These are phyloP conservation scores for Allolobophora icterica DNA, from an alignment of 2,888 invertebrate species.

Conservation along the genomic window DNA sequence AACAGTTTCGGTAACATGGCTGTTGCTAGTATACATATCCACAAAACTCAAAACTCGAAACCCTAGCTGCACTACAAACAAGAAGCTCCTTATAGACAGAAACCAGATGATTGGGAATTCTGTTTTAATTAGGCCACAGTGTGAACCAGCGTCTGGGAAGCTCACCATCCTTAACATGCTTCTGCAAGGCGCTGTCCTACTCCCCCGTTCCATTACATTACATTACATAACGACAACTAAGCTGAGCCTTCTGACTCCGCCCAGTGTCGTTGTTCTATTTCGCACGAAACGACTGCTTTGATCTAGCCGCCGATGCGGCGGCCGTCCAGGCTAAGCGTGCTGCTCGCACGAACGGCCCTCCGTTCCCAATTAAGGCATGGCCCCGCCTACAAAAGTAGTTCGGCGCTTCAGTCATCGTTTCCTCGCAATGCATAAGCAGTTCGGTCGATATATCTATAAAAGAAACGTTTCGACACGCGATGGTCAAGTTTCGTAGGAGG, in stretches of 20 bases:
- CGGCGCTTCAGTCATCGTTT: slow-evolving; percentile 11
- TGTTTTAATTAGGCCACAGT: no score
- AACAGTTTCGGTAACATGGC: no score
- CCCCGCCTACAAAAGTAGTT: slow-evolving; percentile 1
- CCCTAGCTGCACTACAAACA: not conserved
- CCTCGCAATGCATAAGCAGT: not conserved
- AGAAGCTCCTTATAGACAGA: no score
- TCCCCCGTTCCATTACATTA: not conserved
- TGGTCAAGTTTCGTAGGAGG: not conserved
- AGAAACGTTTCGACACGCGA: not conserved
- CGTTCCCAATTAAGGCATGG: not conserved
- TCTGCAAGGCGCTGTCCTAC: not conserved
- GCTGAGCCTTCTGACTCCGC: not conserved
- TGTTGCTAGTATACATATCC: no score
- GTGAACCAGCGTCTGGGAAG: no score
- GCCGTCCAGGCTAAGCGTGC: not conserved
- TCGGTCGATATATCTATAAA: not conserved
- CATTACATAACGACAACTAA: not conserved
- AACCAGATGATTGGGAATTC: no score
- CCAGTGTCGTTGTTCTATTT: not conserved
- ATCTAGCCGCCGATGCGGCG: not conserved
- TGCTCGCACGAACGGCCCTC: not conserved
- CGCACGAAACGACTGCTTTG: not conserved
- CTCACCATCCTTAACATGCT: not conserved
- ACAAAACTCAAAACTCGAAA: not conserved